A percentile compares a stretch with the other conserved stretches of the same genome.
phyloP scores from a whole-genome alignment of 2,888 invertebrate species.

The Amiota communis region DNA sequence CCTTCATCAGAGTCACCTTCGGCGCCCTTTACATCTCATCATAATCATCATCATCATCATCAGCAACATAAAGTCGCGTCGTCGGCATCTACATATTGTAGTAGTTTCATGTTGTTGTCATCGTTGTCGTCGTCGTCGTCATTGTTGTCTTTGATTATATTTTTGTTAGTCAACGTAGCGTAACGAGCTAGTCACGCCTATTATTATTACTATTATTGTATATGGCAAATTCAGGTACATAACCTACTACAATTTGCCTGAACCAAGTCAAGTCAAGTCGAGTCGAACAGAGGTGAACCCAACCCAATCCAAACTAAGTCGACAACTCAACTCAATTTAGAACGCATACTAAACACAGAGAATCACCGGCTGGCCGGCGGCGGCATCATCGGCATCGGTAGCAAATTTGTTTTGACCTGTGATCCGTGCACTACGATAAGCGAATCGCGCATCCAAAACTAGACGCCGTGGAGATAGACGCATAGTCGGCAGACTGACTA shows the following conservation, averaged over 20 bases:
- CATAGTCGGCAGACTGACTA: conserved; percentile 28
- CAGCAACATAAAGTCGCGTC: conserved; percentile 44
- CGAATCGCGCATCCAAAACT: conserved; percentile 38
- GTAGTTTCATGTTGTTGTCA: conserved; percentile 28
- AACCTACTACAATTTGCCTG: too few species aligned
- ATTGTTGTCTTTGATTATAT: conserved; percentile 62
- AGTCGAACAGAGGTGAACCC: background rate
- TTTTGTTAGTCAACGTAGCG: conserved; percentile 62
- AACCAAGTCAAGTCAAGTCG: background rate
- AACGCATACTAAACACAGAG: conserved; percentile 37
- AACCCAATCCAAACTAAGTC: background rate
- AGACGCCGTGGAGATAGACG: conserved; percentile 24
- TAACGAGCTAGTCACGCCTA: conserved; percentile 67
- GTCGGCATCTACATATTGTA: conserved; percentile 33
- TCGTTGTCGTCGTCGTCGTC: conserved; percentile 15
- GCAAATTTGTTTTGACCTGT: conserved; percentile 36
- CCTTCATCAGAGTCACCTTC: background rate
- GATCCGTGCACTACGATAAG: conserved; percentile 47
- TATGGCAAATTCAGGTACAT: too few species aligned
- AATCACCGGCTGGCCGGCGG: conserved; percentile 36
- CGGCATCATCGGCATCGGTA: background rate
- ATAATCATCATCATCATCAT: conserved; percentile 53
- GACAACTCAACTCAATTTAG: conserved; percentile 8
- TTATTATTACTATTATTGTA: conserved; percentile 47
- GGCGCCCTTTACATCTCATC: conserved; percentile 45